Percentiles rank a stretch among this genome's conserved stretches.
These are phyloP conservation scores for Neoascia interrupta DNA, from an alignment of 2,888 invertebrate genomes.

Conservation along the genomic window DNA sequence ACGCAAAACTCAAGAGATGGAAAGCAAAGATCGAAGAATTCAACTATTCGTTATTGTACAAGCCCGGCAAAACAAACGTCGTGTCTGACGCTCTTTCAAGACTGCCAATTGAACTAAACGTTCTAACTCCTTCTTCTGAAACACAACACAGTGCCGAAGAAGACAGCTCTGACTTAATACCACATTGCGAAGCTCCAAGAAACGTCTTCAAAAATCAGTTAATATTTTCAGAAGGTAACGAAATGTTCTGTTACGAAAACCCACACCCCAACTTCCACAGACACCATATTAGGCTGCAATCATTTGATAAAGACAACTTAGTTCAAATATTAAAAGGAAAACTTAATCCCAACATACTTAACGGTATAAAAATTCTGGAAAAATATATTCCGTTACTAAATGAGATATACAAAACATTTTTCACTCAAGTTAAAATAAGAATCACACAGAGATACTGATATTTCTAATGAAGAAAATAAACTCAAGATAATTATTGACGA, in stretches of 20 bases:
- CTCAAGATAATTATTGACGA: conserved; percentile 9
- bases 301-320: conserved; percentile 14
- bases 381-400: conserved; percentile 40
- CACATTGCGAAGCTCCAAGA: conserved; percentile 34
- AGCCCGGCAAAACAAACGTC: conserved; percentile 1
- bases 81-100: conserved; percentile 16
- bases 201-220: conserved; percentile 50
- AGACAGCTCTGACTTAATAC: conserved; percentile 28
- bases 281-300: conserved; percentile 11
- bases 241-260: conserved; percentile 10
- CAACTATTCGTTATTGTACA: not conserved
- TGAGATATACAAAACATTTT: conserved; percentile 25
- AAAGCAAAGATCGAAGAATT: not conserved
- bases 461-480: conserved; percentile 4
- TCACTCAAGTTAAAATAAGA: not conserved
- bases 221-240: conserved; percentile 16
- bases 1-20: conserved; percentile 13
- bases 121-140: not conserved
- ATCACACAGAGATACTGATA: conserved; percentile 19
- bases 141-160: conserved; percentile 25
- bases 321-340: conserved; percentile 32
- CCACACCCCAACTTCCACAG: conserved; percentile 27
- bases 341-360: conserved; percentile 27
- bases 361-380: conserved; percentile 39
- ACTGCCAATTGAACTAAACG: conserved; percentile 2